Percentiles rank a stretch among this genome's conserved stretches.
Conservation (phyloP, 2,797 vertebrate species). For the Phoebastria nigripes region DNA sequence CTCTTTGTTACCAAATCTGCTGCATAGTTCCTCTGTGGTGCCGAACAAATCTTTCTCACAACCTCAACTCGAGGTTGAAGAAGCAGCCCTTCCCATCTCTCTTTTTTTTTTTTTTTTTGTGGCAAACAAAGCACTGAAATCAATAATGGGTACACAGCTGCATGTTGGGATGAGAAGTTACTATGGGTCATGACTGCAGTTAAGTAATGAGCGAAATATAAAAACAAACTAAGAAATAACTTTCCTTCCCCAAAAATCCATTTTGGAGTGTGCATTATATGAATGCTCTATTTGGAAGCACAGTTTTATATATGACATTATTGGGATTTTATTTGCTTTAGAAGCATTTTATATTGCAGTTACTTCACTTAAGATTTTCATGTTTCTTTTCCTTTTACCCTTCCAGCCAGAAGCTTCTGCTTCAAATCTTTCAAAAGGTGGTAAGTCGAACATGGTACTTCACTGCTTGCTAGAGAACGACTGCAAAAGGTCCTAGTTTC, state of each 20-base stretch:
- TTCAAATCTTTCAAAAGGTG: not conserved
- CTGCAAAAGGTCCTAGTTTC: not conserved
- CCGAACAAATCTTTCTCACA: not conserved
- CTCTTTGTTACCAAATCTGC: not conserved
- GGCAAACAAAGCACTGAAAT: not conserved
- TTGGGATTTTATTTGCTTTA: not conserved
- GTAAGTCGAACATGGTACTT: not conserved
- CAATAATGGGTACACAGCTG: not conserved
- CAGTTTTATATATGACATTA: not conserved
- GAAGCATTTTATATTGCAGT: not conserved
- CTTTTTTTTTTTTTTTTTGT: not conserved
- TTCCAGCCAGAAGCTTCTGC: not conserved
- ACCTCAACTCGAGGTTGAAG: not conserved
- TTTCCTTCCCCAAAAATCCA: not conserved
- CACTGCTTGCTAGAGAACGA: not conserved
- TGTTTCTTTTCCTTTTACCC: not conserved
- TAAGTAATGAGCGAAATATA: not conserved
- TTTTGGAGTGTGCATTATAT: not conserved
- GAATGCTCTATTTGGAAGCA: not conserved
- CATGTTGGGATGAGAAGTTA: not conserved
- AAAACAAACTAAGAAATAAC: not conserved
- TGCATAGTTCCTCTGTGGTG: not conserved
- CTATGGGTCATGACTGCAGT: not conserved
- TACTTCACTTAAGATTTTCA: not conserved
- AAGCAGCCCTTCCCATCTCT: not conserved